phyloP scores from a whole-genome alignment of 64 coral and sea anemone species.

The Stichodactyla mertensii region DNA sequence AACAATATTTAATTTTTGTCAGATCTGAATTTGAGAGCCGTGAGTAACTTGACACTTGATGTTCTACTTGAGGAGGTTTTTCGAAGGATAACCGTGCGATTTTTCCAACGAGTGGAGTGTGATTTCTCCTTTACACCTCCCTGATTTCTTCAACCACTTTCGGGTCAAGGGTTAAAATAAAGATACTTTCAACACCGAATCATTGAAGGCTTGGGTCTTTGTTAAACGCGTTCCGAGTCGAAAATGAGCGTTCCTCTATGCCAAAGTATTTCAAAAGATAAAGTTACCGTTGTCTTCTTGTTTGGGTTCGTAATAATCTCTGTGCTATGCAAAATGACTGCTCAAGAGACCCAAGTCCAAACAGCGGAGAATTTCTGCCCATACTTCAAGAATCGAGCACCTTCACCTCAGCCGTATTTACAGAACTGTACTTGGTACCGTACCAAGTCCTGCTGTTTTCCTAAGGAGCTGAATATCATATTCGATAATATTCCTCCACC shows the following conservation, averaged over 20 bases:
- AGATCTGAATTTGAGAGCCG: neutral
- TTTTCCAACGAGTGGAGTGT: neutral
- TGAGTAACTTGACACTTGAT: conserved; percentile 2
- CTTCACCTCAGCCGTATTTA: conserved; percentile 69
- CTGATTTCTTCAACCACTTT: neutral
- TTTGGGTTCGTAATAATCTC: neutral
- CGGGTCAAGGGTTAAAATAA: neutral
- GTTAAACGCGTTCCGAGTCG: neutral
- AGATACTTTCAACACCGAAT: neutral
- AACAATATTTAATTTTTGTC: neutral
- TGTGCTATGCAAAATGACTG: neutral
- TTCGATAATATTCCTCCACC: conserved; percentile 57
- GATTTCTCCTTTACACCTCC: no score
- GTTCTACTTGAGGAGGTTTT: neutral
- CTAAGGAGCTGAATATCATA: conserved; percentile 71
- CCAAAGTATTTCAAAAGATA: neutral
- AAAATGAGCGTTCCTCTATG: neutral
- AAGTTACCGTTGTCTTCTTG: neutral
- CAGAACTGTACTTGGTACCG: conserved; percentile 96
- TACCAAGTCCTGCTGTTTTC: conserved; percentile 74
- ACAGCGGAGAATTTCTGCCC: conserved; percentile 78
- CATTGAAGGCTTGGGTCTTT: neutral
- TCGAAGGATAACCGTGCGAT: neutral
- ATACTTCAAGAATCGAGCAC: conserved; percentile 93
- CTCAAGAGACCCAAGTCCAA: neutral